Evolutionary conservation across 1,140 invertebrate species (phyloP).

Genomic region (Phocides pigmalion): DNA sequence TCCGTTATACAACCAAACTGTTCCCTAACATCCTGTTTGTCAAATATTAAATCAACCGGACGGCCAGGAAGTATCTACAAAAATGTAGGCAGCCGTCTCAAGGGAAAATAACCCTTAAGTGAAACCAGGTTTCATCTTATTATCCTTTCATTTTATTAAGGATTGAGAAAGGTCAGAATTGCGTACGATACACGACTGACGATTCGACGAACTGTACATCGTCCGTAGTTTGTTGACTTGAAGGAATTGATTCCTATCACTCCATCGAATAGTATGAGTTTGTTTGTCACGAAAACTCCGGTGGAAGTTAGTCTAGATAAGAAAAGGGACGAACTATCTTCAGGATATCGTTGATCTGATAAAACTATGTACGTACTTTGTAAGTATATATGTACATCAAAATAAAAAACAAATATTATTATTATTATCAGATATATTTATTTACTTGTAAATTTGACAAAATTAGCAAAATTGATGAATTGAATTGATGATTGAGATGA

Average conservation of each 20-base stretch:
- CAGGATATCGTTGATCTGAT: neutral
- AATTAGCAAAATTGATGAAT: too few relatives aligned
- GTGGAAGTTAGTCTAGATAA: constrained; percentile 24
- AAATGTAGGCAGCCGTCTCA: neutral
- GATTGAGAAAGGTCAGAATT: constrained; percentile 12
- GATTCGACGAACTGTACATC: constrained; percentile 4
- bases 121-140: neutral
- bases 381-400: neutral
- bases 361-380: neutral
- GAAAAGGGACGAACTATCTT: neutral
- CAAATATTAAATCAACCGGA: constrained; percentile 18
- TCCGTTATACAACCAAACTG: too few relatives aligned
- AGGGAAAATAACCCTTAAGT: constrained; percentile 4
- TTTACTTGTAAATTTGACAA: too few relatives aligned
- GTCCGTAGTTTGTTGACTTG: constrained; percentile 31
- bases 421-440: too few relatives aligned
- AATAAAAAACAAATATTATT: too few relatives aligned
- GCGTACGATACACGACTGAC: constrained; percentile 1
- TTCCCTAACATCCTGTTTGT: constrained; percentile 11
- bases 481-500: too few relatives aligned
- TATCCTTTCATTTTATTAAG: neutral
- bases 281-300: constrained; percentile 36
- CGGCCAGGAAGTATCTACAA: constrained; percentile 6
- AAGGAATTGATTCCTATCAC: constrained; percentile 27
- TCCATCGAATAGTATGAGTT: constrained; percentile 27